These are phyloP conservation scores for Drosophila pandora DNA, from an alignment of 1,140 invertebrate genomes.

Conservation along the genomic window DNA sequence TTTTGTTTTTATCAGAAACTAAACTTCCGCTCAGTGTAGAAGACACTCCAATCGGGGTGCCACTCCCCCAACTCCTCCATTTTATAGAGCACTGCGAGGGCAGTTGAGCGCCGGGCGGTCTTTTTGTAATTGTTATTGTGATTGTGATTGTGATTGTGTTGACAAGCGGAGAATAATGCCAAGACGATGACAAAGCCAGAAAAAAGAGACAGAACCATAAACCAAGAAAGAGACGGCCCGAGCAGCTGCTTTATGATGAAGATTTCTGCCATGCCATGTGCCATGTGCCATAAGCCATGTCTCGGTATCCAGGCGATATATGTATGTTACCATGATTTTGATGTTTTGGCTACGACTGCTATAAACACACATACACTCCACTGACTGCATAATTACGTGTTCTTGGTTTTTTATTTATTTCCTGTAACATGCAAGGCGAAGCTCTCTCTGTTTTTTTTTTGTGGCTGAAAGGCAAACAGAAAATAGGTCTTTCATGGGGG, in stretches of 20 bases:
- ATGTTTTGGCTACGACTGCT: slow-evolving; percentile 34
- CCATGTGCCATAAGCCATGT: slow-evolving; percentile 20
- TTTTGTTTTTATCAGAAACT: slow-evolving; percentile 47
- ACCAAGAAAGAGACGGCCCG: slow-evolving; percentile 15
- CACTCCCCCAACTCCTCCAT: not conserved
- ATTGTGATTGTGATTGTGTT: slow-evolving; percentile 45
- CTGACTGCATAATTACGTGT: slow-evolving; percentile 64
- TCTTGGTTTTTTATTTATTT: slow-evolving; percentile 62
- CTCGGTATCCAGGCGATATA: slow-evolving; percentile 21
- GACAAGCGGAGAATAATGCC: slow-evolving; percentile 29
- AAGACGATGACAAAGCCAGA: slow-evolving; percentile 15
- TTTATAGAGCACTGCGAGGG: slow-evolving; percentile 25
- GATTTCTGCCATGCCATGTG: slow-evolving; percentile 52
- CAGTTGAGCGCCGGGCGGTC: slow-evolving; percentile 61
- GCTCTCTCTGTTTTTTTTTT: slow-evolving; percentile 10
- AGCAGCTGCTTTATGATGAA: slow-evolving; percentile 60
- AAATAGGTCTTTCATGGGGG: slow-evolving; percentile 48
- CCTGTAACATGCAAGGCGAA: slow-evolving; percentile 70
- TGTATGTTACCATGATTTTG: slow-evolving; percentile 14
- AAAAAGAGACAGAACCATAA: slow-evolving; percentile 9
- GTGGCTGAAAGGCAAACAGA: slow-evolving; percentile 56
- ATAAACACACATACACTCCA: slow-evolving; percentile 44
- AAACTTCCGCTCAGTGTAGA: slow-evolving; percentile 74
- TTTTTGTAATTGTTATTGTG: slow-evolving; percentile 39
- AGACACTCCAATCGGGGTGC: slow-evolving; percentile 6